Evolutionary conservation across 2,797 vertebrate species (phyloP).

Genomic region (Neosilurus hyrtlii): DNA sequence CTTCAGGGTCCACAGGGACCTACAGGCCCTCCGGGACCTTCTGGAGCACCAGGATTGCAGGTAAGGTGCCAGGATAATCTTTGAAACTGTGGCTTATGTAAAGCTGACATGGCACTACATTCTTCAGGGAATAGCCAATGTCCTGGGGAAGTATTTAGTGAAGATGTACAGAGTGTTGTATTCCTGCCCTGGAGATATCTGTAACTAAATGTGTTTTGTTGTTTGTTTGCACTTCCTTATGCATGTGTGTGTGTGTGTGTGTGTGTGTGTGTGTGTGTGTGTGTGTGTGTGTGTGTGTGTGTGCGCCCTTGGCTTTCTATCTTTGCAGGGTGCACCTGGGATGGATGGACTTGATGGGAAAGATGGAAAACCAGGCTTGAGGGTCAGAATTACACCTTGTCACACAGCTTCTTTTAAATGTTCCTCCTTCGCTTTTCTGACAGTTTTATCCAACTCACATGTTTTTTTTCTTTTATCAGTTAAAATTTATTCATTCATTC

Average conservation of each 20-base stretch:
- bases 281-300: conserved; percentile 12
- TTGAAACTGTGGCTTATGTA: background rate
- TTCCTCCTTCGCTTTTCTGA: background rate
- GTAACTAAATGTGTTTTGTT: background rate
- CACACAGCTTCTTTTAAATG: background rate
- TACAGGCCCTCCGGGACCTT: conserved; percentile 78
- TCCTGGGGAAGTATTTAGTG: conserved; percentile 29
- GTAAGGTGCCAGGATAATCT: conserved; percentile 54
- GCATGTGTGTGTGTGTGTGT: conserved; percentile 14
- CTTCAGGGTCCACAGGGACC: conserved; percentile 79
- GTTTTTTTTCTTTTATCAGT: background rate
- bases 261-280: background rate
- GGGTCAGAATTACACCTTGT: conserved; percentile 70
- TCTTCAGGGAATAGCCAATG: conserved; percentile 3
- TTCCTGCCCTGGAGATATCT: conserved; percentile 4
- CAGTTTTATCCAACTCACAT: background rate
- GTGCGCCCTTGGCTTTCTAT: conserved; percentile 24
- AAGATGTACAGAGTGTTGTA: background rate
- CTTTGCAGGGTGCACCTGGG: conserved; percentile 82
- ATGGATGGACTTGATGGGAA: conserved; percentile 91
- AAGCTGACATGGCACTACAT: conserved; percentile 12
- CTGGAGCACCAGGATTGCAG: conserved; percentile 85
- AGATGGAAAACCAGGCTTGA: conserved; percentile 85
- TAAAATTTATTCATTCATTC: no score
- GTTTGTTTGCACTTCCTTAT: background rate